phyloP scores from a whole-genome alignment of 2,888 invertebrate species.

The Watsonalla binaria region DNA sequence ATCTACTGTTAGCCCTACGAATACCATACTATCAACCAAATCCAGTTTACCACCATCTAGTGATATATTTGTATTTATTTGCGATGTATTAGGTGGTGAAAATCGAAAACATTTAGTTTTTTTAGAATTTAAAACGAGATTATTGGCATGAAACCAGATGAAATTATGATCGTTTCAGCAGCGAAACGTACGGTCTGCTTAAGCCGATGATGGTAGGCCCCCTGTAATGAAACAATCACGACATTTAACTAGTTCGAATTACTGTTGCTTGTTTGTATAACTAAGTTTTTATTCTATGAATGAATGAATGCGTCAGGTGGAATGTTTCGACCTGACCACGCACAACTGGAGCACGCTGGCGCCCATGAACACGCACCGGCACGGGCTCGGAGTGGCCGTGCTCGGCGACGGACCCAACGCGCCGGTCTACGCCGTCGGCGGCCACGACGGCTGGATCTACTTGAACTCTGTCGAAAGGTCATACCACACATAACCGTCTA shows the following conservation, averaged over 20 bases:
- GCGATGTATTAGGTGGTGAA: no score
- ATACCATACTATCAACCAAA: no score
- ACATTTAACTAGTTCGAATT: constrained; percentile 1
- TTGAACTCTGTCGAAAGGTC: constrained; percentile 92
- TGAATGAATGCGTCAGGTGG: constrained; percentile 70
- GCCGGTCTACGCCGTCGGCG: constrained; percentile 95
- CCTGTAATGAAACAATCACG: no score
- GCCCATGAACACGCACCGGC: constrained; percentile 94
- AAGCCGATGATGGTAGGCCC: no score
- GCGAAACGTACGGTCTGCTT: no score
- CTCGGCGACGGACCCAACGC: constrained; percentile 84
- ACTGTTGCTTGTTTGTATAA: background rate
- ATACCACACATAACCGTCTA: constrained; percentile 39
- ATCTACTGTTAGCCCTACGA: no score
- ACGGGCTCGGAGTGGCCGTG: constrained; percentile 88
- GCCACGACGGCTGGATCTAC: constrained; percentile 97
- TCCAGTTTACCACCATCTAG: no score
- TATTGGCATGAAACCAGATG: no score
- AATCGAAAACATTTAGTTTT: no score
- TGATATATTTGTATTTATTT: no score
- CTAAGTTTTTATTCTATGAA: background rate
- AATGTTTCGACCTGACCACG: constrained; percentile 91
- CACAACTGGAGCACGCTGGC: constrained; percentile 89
- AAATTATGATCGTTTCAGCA: no score
- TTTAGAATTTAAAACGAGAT: no score